Base-by-base conservation (phyloP, 2,888 invertebrate genomes). In the Ypsolopha scabrella region DNA sequence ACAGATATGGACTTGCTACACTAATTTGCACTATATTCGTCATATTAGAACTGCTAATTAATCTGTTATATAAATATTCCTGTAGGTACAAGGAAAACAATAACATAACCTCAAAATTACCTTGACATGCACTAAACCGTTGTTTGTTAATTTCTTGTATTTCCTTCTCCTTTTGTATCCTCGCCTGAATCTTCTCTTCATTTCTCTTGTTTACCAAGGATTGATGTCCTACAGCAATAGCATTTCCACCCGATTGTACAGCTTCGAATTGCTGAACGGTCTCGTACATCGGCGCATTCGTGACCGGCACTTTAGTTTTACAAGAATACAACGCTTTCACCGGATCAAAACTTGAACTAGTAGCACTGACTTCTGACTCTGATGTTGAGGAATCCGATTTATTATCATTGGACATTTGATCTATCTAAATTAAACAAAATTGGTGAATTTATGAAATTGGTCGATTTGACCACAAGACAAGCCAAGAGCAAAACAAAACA, bases 301-400 rank as follows among this genome's bases (percentile, higher is more conserved):
- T 67, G 4, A 86, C 75, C 0, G 91, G 91, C 11, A 90, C 61
- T 52, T 75, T 75, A 0, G 88, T 63, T 59, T 88, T 88, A 0
- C 81, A 58, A 0, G 90, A 88, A 59, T 91, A 91, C 10, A 95
- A 74, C 0, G 91, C 93, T 66, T 90, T 90, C 2, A 93, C 41
- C 0, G 94, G 91, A 76, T 94, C 89, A 60, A 93, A 95, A 48
- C 78, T 77, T 24, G 77, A 73, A 62, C 83, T 80, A 57, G 74
- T 73, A 0, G 75, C 73, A 65, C 72, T 75, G 1, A 77, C 63
- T 70, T 85, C 85, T 1, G 82, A 77, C 41, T 85, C 85, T 8
- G 83, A 80, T 52, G 76, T 73, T 2, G 85, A 83, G 11, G 80
- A 75, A 63, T 75, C 75, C 0, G 75, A 72, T 41, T 64, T 62